phyloP scores from a whole-genome alignment of 1,140 invertebrate species.

The Sitophilus oryzae region DNA sequence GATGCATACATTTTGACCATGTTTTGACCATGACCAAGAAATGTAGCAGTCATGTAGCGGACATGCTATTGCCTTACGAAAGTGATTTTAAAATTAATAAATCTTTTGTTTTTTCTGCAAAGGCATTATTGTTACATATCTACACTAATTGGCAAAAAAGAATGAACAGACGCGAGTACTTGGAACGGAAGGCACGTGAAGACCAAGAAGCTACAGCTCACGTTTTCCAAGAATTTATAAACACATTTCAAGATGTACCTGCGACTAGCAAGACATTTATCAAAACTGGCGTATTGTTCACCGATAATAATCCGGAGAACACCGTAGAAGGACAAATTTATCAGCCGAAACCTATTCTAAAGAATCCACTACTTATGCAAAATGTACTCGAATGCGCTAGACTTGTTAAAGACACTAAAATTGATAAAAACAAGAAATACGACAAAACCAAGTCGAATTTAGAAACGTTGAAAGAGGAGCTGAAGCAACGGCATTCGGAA shows the following conservation, averaged over 20 bases:
- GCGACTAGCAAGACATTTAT: constrained; percentile 35
- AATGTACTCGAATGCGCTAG: constrained; percentile 46
- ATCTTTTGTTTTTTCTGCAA: too few species aligned
- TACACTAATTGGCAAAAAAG: too few species aligned
- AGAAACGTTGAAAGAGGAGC: constrained; percentile 42
- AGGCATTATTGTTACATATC: too few species aligned
- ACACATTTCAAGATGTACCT: constrained; percentile 37
- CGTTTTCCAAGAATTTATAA: constrained; percentile 43
- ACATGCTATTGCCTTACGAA: too few species aligned
- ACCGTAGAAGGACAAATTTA: constrained; percentile 33
- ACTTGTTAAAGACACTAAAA: constrained; percentile 35
- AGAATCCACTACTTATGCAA: constrained; percentile 46
- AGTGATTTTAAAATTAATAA: too few species aligned
- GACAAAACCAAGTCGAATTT: constrained; percentile 39
- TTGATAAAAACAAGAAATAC: constrained; percentile 37
- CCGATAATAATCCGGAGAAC: constrained; percentile 26
- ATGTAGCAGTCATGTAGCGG: too few species aligned
- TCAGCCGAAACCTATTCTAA: constrained; percentile 34
- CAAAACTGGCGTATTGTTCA: constrained; percentile 36
- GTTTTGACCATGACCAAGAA: too few species aligned
- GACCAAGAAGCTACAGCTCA: constrained; percentile 79
- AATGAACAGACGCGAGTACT: constrained; percentile 31
- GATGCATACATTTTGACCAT: too few species aligned
- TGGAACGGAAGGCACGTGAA: constrained; percentile 56
- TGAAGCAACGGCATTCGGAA: constrained; percentile 35